These are phyloP conservation scores for Caenorhabditis sp. DNA, from an alignment of 2,888 invertebrate genomes.

Conservation along the genomic window DNA sequence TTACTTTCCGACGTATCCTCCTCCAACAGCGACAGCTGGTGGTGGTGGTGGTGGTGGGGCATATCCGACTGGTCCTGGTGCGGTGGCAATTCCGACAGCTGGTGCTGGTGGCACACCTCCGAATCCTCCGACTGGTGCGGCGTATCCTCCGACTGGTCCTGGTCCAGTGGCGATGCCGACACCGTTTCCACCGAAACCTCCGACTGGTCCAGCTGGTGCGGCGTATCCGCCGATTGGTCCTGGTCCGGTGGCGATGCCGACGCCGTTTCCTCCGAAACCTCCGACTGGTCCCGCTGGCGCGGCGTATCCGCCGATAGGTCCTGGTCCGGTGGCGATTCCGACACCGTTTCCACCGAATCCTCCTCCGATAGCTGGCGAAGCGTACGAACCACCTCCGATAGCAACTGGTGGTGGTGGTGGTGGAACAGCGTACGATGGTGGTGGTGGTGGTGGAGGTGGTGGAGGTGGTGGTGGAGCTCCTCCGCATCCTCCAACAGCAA, in stretches of 20 bases:
- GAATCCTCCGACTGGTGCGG: too few relatives aligned
- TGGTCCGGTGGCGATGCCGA: not conserved
- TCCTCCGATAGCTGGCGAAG: too few relatives aligned
- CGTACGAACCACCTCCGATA: conserved; percentile 21
- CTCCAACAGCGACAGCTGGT: too few relatives aligned
- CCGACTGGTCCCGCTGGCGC: not conserved
- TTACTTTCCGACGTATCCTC: too few relatives aligned
- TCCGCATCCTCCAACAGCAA: conserved; percentile 11
- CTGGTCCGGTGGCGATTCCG: not conserved
- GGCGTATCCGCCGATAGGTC: not conserved
- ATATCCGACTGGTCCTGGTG: too few relatives aligned
- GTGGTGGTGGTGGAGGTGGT: conserved; percentile 3
- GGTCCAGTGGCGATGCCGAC: too few relatives aligned
- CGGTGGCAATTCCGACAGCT: too few relatives aligned
- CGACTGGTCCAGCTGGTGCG: not conserved
- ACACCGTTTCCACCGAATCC: too few relatives aligned
- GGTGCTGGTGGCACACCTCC: too few relatives aligned
- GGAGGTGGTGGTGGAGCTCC: conserved; percentile 2
- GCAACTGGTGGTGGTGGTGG: conserved; percentile 26
- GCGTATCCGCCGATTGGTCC: not conserved
- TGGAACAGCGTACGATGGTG: not conserved
- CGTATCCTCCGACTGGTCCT: too few relatives aligned
- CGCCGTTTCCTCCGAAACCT: not conserved
- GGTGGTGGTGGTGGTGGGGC: too few relatives aligned
- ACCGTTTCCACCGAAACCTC: too few relatives aligned